Evolutionary conservation across 2,888 invertebrate species (phyloP).

Genomic region (Spodoptera picta): DNA sequence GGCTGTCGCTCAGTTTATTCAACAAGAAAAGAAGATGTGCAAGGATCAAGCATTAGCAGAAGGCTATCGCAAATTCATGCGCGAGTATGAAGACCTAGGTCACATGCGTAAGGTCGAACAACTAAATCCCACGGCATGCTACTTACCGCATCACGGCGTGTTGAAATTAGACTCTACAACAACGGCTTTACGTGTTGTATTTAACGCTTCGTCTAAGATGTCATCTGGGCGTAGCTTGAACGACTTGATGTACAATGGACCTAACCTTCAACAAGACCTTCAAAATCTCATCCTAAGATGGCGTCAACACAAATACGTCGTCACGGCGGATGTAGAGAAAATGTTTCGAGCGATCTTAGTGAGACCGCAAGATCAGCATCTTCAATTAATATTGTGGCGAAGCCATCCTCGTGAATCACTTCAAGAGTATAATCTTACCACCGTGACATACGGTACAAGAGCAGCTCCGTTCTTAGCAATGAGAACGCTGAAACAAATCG

Average conservation of each 20-base stretch:
- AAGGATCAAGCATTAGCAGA: not conserved
- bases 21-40: slow-evolving; percentile 14
- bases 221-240: slow-evolving; percentile 3
- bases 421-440: slow-evolving; percentile 8
- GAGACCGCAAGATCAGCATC: slow-evolving; percentile 3
- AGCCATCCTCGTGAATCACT: not conserved
- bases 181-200: slow-evolving; percentile 11
- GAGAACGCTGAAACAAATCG: slow-evolving; percentile 21
- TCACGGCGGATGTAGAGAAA: slow-evolving; percentile 45
- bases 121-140: not conserved
- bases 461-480: slow-evolving; percentile 26
- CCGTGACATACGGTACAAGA: slow-evolving; percentile 22
- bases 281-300: slow-evolving; percentile 34
- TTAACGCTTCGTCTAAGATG: slow-evolving; percentile 11
- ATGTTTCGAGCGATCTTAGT: slow-evolving; percentile 6
- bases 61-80: not conserved
- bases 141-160: slow-evolving; percentile 12
- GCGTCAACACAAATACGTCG: slow-evolving; percentile 39
- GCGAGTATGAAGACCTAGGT: not conserved
- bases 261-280: slow-evolving; percentile 41
- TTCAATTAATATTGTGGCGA: slow-evolving; percentile 12
- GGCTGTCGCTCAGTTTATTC: slow-evolving; percentile 24
- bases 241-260: slow-evolving; percentile 19
- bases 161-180: not conserved
- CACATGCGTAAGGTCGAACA: slow-evolving; percentile 6